Evolutionary conservation across 2,113 vertebrate species (phyloP).

Genomic region (Azemiops feae): DNA sequence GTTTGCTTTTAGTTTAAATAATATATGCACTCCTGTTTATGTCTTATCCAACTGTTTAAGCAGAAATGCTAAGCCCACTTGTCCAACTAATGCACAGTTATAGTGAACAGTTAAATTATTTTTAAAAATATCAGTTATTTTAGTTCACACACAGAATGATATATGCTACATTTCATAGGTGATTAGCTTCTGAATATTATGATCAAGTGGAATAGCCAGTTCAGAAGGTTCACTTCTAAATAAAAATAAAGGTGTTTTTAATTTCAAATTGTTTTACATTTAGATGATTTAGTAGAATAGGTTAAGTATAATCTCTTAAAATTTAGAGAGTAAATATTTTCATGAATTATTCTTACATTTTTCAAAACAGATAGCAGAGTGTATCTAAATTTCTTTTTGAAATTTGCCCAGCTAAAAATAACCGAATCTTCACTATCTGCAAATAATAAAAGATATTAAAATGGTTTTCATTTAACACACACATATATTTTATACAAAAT

Average conservation of each 20-base stretch:
- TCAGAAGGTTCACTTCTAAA: not conserved
- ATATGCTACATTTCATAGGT: not conserved
- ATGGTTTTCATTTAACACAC: not conserved
- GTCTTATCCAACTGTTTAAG: not conserved
- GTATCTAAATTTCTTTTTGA: conserved; percentile 70
- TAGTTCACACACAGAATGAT: not conserved
- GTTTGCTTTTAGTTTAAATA: not conserved
- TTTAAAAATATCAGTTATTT: not conserved
- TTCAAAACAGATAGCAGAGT: conserved; percentile 65
- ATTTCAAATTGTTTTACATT: not conserved
- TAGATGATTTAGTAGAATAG: not conserved
- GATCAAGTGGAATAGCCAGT: not conserved
- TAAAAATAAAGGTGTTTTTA: not conserved
- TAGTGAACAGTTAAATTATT: not conserved
- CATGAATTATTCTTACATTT: conserved; percentile 71
- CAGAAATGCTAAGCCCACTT: not conserved
- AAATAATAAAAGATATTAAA: conserved; percentile 25
- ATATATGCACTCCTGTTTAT: not conserved
- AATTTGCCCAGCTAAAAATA: conserved; percentile 64
- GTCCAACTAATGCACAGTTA: not conserved
- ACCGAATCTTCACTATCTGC: conserved; percentile 62
- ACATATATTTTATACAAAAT: not conserved
- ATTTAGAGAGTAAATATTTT: not conserved
- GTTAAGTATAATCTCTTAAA: not conserved
- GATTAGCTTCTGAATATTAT: not conserved